A percentile compares a stretch with the other conserved stretches of the same genome.
Evolutionary conservation across 2,113 vertebrate genomes (phyloP).

Genomic region (Stigmatopora argus): DNA sequence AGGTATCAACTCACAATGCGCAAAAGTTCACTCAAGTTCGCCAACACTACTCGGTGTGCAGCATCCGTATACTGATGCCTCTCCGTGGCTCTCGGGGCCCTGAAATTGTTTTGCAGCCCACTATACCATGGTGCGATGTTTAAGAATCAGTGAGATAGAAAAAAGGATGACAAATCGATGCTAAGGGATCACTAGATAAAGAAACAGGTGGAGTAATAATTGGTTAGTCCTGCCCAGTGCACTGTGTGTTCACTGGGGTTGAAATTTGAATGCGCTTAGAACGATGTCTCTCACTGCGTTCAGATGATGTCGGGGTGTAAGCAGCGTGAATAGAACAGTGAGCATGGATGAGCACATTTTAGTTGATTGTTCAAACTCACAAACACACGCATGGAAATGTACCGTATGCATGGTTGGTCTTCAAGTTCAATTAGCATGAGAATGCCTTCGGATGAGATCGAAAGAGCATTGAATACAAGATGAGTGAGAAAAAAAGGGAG

Average conservation of each 20-base stretch:
- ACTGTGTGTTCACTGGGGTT: slow-evolving; percentile 22
- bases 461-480: slow-evolving; percentile 52
- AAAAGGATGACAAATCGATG: slow-evolving; percentile 49
- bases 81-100: too few species aligned
- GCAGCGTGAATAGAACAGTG: slow-evolving; percentile 41
- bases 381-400: slow-evolving; percentile 7
- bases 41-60: too few species aligned
- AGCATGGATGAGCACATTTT: slow-evolving; percentile 48
- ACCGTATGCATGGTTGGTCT: slow-evolving; percentile 47
- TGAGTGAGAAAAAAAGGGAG: slow-evolving; percentile 16
- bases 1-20: too few species aligned
- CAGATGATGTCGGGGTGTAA: slow-evolving; percentile 38
- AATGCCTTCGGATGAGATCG: slow-evolving; percentile 61
- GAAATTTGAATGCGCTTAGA: slow-evolving; percentile 42
- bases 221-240: slow-evolving; percentile 46
- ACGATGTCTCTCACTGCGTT: slow-evolving; percentile 41
- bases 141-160: slow-evolving; percentile 28
- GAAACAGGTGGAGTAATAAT: slow-evolving; percentile 49
- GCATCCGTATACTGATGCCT: too few species aligned
- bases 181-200: slow-evolving; percentile 49
- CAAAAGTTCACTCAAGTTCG: too few species aligned
- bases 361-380: slow-evolving; percentile 33
- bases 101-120: too few species aligned
- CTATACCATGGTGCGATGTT: too few species aligned
- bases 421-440: slow-evolving; percentile 70